A percentile compares a stretch with the other conserved stretches of the same genome.
Evolutionary conservation across 23 tunicate species (phyloP).

Genomic region (Trididemnum nubilum): DNA sequence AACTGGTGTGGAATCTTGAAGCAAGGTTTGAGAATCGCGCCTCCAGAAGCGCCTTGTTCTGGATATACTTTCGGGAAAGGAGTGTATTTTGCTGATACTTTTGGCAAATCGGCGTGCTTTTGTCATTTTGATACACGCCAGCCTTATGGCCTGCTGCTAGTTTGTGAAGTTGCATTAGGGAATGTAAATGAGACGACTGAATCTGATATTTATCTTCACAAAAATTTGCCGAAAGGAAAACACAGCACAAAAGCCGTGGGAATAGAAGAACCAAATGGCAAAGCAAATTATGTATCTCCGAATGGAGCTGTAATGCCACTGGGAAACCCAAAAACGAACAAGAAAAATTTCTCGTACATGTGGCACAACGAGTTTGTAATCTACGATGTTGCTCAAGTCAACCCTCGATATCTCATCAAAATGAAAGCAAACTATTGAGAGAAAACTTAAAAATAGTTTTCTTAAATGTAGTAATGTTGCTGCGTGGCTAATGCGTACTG

Average conservation of each 20-base stretch:
- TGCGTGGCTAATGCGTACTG: no score
- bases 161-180: constrained; percentile 85
- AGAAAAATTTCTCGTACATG: constrained; percentile 8
- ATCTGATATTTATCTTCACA: constrained; percentile 47
- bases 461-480: no score
- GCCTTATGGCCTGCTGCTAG: constrained; percentile 55
- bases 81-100: constrained; percentile 79
- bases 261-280: constrained; percentile 38
- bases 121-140: constrained; percentile 42
- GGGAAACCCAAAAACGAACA: constrained; percentile 44
- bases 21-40: constrained; percentile 78
- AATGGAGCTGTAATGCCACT: constrained; percentile 51
- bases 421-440: constrained; percentile 29
- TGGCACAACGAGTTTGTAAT: constrained; percentile 73
- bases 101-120: constrained; percentile 71
- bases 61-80: constrained; percentile 89
- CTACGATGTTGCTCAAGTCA: constrained; percentile 68
- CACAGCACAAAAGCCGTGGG: constrained; percentile 70
- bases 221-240: constrained; percentile 45
- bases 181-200: constrained; percentile 30
- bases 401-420: constrained; percentile 62
- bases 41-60: constrained; percentile 74
- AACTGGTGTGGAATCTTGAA: constrained; percentile 83
- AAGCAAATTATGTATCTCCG: neutral
- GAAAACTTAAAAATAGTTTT: no score